Base-by-base conservation (phyloP, 1,140 invertebrate genomes). In the Helicorthomorpha holstii region DNA sequence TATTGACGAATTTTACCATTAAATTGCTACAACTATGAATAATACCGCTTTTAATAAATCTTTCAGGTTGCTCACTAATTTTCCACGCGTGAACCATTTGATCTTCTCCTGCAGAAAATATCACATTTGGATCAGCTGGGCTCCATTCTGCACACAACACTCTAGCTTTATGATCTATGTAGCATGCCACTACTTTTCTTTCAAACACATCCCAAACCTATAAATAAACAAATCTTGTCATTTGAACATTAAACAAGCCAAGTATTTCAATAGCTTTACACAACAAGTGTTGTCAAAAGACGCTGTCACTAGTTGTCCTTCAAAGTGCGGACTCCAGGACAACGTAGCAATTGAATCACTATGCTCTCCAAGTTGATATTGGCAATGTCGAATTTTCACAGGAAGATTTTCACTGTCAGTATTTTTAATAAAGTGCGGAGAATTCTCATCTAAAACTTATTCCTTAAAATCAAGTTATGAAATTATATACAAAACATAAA, bases 121-220 rank as follows among this genome's bases (percentile, higher is more conserved):
- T 68, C 2, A 73, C 67, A 63, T 80, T 72, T 16, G 73, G 67
- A 63, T 80, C 69, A 14, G 76, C 48, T 21, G 76, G 75, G 66
- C 76, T 81, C 77, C 79, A 83, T 53, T 75, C 64, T 22, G 75
- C 75, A 54, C 71, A 72, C 26, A 72, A 61, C 4, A 81, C 61
- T 24, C 70, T 63, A 38, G 63, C 63, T 52, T 59, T 58, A 53
- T 81, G 75, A 42, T 67, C 70, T 38, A 59, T 57, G 58, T 70
- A 81, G 34, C 73, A 74, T 23, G 68, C 73, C 24, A 82, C 52
- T 21, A 74, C 60, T 52, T 68, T 67, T 57, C 73, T 68, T 12
- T 64, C 69, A 41, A 71, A 63, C 3, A 80, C 72, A 63, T 84
- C 76, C 81, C 82, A 87, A 19, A 87, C 73, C 81, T 82, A 23